A percentile compares a stretch with the other conserved stretches of the same genome.
phyloP scores from a whole-genome alignment of 2,113 vertebrate species.

The Colius striatus region DNA sequence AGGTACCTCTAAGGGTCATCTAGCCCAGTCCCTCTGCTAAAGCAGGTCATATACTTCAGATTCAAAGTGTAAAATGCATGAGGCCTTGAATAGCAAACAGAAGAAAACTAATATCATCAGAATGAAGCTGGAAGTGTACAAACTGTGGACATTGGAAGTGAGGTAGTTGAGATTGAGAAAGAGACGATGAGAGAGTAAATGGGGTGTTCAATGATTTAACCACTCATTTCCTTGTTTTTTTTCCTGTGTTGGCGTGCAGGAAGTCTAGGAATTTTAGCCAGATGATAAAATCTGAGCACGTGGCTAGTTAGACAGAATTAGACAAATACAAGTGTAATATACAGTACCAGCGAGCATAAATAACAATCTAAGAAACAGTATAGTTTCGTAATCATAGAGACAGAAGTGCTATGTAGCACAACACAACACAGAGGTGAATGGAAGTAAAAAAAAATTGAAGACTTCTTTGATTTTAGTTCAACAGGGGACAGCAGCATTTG shows the following conservation, averaged over 20 bases:
- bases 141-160: neutral
- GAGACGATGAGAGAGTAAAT: neutral
- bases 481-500: conserved; percentile 36
- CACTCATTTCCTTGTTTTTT: conserved; percentile 15
- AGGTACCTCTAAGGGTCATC: no score
- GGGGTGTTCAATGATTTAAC: conserved; percentile 19
- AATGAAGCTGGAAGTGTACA: neutral
- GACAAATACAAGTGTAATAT: neutral
- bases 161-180: neutral
- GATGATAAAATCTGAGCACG: neutral
- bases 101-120: neutral
- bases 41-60: neutral
- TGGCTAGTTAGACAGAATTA: neutral
- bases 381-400: neutral
- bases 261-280: conserved; percentile 12
- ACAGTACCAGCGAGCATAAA: conserved; percentile 10
- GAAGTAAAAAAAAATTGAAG: neutral
- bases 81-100: neutral
- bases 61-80: neutral
- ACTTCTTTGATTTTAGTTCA: conserved; percentile 10
- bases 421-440: neutral
- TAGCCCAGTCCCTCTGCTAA: no score
- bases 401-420: neutral
- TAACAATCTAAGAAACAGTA: neutral
- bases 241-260: conserved; percentile 2